phyloP scores from a whole-genome alignment of 1,140 invertebrate species.

The Cyclina sinensis region DNA sequence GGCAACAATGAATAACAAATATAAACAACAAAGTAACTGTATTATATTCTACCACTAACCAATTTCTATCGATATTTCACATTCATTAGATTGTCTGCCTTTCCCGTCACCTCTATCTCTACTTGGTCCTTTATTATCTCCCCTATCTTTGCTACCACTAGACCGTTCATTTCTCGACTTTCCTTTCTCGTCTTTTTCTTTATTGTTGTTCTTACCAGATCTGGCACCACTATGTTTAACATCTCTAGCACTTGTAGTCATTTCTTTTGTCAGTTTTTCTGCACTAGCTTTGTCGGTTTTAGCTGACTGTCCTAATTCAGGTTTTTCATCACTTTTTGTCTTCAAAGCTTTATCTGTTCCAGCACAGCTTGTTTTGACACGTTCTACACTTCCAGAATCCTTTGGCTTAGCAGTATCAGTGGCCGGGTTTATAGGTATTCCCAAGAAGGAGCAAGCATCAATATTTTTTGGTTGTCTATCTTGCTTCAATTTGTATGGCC shows the following conservation, averaged over 20 bases:
- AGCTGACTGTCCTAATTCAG: neutral
- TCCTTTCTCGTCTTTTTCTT: neutral
- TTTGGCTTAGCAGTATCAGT: neutral
- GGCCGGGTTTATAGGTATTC: neutral
- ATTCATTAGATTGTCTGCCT: neutral
- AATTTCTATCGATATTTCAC: conserved; percentile 31
- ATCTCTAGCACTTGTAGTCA: neutral
- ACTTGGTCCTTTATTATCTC: neutral
- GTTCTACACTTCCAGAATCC: neutral
- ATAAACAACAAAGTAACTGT: too few species aligned
- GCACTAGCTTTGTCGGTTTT: neutral
- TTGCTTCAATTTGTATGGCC: neutral
- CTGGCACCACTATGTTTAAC: neutral
- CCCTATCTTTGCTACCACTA: neutral
- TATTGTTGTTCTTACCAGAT: neutral
- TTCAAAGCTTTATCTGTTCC: neutral
- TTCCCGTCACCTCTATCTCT: neutral
- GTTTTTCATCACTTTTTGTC: neutral
- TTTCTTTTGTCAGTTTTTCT: neutral
- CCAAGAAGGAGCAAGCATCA: neutral
- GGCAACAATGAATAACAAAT: too few species aligned
- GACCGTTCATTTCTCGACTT: neutral
- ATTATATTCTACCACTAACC: too few species aligned
- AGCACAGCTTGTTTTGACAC: neutral
- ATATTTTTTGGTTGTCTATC: neutral